Evolutionary conservation across 2,888 invertebrate genomes (phyloP).

Genomic region (Coelogynopora nodosa): DNA sequence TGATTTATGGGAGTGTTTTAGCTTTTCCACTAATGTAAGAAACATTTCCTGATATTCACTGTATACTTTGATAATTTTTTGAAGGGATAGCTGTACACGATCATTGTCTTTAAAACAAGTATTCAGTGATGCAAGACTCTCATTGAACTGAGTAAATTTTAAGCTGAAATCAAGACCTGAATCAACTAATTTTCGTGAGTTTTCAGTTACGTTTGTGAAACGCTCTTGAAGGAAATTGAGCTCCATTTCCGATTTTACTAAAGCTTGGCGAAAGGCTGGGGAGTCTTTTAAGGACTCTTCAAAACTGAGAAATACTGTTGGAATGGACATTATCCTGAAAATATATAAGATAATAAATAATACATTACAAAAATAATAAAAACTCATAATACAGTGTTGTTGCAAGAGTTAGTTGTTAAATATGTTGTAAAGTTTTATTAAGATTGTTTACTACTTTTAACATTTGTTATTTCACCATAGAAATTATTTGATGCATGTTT

Average conservation of each 20-base stretch:
- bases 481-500: too few species aligned
- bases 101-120: not conserved
- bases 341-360: too few species aligned
- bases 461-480: too few species aligned
- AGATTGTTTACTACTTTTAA: too few species aligned
- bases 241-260: not conserved
- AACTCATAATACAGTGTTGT: too few species aligned
- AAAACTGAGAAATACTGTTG: not conserved
- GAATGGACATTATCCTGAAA: not conserved
- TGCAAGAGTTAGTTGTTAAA: too few species aligned
- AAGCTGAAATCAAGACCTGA: not conserved
- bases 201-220: not conserved
- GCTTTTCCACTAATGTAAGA: not conserved
- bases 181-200: not conserved
- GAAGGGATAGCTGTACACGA: not conserved
- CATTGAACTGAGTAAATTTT: not conserved
- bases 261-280: not conserved
- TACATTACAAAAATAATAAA: too few species aligned
- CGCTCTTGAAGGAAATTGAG: not conserved
- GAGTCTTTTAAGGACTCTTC: not conserved
- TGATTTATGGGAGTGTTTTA: not conserved
- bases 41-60: not conserved
- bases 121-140: not conserved
- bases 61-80: not conserved
- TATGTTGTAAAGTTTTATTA: too few species aligned